These are phyloP conservation scores for Drosophila ananassae DNA, from an alignment of 1,140 invertebrate species.

Conservation along the genomic window DNA sequence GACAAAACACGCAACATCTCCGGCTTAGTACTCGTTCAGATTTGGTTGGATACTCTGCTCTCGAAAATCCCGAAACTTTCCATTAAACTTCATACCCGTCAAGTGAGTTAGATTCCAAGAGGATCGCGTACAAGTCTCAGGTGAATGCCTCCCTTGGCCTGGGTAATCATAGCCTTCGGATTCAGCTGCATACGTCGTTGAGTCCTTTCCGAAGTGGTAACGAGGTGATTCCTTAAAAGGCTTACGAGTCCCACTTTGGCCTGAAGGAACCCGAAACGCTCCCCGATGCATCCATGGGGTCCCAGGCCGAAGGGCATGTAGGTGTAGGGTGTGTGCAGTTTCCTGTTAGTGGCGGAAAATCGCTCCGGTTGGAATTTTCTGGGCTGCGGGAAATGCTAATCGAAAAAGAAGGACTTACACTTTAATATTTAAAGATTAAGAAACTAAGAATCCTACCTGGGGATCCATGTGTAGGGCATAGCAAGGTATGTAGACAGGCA, in stretches of 20 bases:
- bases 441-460: constrained; percentile 43
- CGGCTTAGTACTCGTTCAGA: constrained; percentile 49
- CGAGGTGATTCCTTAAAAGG: constrained; percentile 70
- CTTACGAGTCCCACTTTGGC: constrained; percentile 73
- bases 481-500: constrained; percentile 74
- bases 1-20: constrained; percentile 54
- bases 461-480: constrained; percentile 79
- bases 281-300: constrained; percentile 90
- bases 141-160: constrained; percentile 70
- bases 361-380: constrained; percentile 88
- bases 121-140: constrained; percentile 72
- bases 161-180: constrained; percentile 70
- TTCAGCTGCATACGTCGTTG: constrained; percentile 63
- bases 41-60: constrained; percentile 30
- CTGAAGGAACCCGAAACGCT: constrained; percentile 72
- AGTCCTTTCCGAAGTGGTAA: constrained; percentile 63
- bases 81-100: not conserved
- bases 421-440: not conserved
- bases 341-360: constrained; percentile 85
- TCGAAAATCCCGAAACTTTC: not conserved
- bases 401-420: not conserved
- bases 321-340: constrained; percentile 84
- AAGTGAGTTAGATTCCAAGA: constrained; percentile 47
- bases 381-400: constrained; percentile 86
- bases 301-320: constrained; percentile 93